Percentiles rank a stretch among this genome's conserved stretches.
Conservation (phyloP, 2,113 vertebrate genomes). For the Tachysurus vachellii region DNA sequence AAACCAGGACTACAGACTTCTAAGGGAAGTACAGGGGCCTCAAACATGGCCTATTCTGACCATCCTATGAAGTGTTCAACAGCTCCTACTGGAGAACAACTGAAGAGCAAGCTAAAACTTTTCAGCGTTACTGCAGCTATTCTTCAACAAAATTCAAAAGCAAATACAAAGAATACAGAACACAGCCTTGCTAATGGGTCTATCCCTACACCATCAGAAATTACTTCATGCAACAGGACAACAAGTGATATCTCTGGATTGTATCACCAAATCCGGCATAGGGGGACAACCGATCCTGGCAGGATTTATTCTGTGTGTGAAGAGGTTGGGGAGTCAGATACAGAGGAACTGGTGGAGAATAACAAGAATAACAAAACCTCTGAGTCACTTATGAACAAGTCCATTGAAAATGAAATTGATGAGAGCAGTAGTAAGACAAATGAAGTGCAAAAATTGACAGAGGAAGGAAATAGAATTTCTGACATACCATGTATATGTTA, state of each 20-base stretch:
- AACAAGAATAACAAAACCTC: not conserved
- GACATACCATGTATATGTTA: constrained; percentile 25
- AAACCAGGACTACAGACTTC: constrained; percentile 74
- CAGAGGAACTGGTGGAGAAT: constrained; percentile 35
- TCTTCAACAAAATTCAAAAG: constrained; percentile 81
- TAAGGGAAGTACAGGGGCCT: constrained; percentile 65
- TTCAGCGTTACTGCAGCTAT: constrained; percentile 85
- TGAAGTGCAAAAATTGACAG: constrained; percentile 6
- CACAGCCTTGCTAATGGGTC: constrained; percentile 83
- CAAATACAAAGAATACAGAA: constrained; percentile 65
- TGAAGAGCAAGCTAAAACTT: constrained; percentile 83
- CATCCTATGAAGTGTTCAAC: constrained; percentile 71
- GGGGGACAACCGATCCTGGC: constrained; percentile 65
- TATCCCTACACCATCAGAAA: constrained; percentile 55
- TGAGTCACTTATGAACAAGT: constrained; percentile 14
- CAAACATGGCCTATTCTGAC: constrained; percentile 75
- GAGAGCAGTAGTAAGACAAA: constrained; percentile 9
- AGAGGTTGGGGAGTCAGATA: constrained; percentile 68
- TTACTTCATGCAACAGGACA: not conserved
- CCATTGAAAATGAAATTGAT: not conserved
- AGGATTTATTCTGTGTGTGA: constrained; percentile 89
- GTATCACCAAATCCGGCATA: constrained; percentile 62
- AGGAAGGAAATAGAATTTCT: constrained; percentile 44
- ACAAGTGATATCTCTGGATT: constrained; percentile 29
- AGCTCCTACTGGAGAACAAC: constrained; percentile 66